phyloP scores from a whole-genome alignment of 2,113 vertebrate species.

The Calidris pygmaea region DNA sequence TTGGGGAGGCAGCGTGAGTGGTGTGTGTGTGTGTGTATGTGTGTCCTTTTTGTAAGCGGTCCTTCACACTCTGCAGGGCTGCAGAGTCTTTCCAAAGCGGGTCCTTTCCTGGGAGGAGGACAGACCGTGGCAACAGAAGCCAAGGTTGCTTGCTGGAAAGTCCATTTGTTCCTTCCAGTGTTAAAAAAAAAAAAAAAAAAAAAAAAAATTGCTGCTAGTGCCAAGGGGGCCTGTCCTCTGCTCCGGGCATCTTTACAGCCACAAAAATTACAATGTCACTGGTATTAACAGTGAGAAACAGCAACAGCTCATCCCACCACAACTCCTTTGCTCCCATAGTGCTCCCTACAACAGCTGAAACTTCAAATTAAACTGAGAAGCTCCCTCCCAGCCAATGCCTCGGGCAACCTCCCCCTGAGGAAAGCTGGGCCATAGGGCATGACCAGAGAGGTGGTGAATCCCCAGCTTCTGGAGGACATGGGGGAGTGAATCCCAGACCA shows the following conservation, averaged over 20 bases:
- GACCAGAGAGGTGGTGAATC: neutral
- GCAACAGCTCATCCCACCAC: neutral
- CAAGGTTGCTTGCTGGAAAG: neutral
- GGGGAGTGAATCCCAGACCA: neutral
- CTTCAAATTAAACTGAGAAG: neutral
- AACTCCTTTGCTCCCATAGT: neutral
- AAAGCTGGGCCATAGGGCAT: neutral
- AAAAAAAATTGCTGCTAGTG: neutral
- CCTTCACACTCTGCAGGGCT: neutral
- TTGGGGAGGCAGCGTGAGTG: neutral
- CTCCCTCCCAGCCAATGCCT: neutral
- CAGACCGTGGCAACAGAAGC: neutral
- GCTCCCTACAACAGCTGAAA: neutral
- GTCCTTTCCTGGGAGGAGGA: neutral
- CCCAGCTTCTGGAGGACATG: neutral
- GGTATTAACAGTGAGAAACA: neutral
- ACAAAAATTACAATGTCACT: neutral
- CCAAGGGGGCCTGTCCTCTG: neutral
- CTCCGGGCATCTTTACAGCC: neutral
- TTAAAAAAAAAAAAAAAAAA: neutral
- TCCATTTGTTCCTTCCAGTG: neutral
- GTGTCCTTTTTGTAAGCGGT: neutral
- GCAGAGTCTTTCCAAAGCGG: neutral
- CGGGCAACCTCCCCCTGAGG: neutral
- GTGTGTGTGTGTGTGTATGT: too few species aligned